These are phyloP conservation scores for Andrena cerasifolii DNA, from an alignment of 1,140 invertebrate species.

Conservation along the genomic window DNA sequence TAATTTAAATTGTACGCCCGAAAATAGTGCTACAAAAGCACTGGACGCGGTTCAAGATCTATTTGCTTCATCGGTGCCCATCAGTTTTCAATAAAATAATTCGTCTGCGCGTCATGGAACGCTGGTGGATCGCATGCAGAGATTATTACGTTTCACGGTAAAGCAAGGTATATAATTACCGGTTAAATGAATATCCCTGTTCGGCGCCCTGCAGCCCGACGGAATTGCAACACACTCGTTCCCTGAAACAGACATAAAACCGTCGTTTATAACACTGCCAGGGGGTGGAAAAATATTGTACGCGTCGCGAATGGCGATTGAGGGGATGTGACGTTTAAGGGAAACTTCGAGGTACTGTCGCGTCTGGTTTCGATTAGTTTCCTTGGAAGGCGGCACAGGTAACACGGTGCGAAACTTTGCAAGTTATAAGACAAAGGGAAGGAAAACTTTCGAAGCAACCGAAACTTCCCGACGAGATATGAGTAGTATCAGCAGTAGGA, in stretches of 20 bases:
- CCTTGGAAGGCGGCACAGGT: no score
- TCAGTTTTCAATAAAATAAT: no score
- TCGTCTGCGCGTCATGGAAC: no score
- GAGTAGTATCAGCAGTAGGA: neutral
- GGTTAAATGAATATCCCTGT: neutral
- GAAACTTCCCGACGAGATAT: neutral
- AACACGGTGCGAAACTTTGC: neutral
- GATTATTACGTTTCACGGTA: neutral
- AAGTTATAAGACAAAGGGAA: neutral
- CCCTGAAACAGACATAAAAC: neutral
- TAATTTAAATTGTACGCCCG: no score
- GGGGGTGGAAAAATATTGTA: neutral
- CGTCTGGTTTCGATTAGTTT: slow-evolving; percentile 4
- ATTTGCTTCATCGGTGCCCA: no score
- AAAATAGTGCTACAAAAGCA: no score
- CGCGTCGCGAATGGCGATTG: neutral
- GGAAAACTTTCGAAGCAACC: neutral
- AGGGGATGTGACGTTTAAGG: neutral
- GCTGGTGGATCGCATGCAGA: neutral
- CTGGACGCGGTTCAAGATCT: no score
- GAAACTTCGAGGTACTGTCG: neutral
- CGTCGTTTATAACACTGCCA: neutral
- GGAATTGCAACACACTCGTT: neutral
- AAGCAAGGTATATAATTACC: neutral
- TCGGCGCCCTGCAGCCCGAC: neutral